phyloP scores from a whole-genome alignment of 2,113 vertebrate genomes.

The Ammodramus savannarum region DNA sequence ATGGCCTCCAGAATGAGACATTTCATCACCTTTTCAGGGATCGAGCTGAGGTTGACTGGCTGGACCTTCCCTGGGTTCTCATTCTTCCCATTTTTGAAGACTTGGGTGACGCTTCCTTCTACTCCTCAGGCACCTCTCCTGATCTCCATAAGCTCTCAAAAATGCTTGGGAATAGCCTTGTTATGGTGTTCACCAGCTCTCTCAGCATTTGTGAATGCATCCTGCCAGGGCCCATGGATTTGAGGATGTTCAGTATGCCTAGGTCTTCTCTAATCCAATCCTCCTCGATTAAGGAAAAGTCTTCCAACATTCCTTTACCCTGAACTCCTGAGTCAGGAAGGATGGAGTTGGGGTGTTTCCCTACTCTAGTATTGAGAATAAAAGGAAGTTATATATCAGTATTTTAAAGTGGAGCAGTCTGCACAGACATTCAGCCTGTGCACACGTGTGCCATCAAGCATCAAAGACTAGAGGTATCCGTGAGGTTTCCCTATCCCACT shows the following conservation, averaged over 20 bases:
- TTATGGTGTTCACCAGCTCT: neutral
- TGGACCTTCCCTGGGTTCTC: neutral
- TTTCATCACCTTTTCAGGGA: neutral
- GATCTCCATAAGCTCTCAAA: neutral
- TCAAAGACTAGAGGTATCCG: accelerated
- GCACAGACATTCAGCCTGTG: neutral
- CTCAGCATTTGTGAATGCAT: neutral
- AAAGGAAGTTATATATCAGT: neutral
- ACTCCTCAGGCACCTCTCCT: neutral
- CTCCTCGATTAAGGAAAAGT: too few relatives aligned
- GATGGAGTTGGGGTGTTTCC: neutral
- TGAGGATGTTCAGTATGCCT: neutral
- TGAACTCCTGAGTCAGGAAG: neutral
- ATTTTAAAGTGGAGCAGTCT: neutral
- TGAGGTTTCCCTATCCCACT: neutral
- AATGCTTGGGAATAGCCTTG: neutral
- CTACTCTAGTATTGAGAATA: neutral
- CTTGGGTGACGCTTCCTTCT: too few relatives aligned
- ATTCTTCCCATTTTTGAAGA: neutral
- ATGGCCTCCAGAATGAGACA: neutral
- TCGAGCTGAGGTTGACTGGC: too few relatives aligned
- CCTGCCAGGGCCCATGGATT: neutral
- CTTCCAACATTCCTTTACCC: neutral
- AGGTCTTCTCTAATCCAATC: neutral
- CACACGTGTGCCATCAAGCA: accelerated